phyloP scores from a whole-genome alignment of 1,140 invertebrate species.

The Calycopis cecrops region DNA sequence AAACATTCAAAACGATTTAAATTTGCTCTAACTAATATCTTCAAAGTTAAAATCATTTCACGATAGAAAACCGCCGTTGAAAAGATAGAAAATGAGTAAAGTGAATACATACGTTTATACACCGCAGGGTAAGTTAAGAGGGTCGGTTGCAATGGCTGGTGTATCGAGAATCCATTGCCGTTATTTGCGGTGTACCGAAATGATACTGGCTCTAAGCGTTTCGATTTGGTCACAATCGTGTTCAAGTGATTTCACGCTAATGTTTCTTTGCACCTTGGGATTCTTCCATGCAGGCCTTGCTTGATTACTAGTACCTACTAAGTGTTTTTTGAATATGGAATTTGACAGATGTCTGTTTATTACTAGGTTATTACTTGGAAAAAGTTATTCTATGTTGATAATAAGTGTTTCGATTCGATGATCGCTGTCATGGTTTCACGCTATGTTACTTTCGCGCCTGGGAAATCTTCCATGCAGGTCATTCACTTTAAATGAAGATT shows the following conservation, averaged over 20 bases:
- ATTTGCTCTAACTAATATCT: too few relatives aligned
- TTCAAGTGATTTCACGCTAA: constrained; percentile 10
- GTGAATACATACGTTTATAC: constrained; percentile 32
- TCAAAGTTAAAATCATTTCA: background rate
- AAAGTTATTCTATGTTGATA: too few relatives aligned
- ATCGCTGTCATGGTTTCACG: too few relatives aligned
- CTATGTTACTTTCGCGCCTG: too few relatives aligned
- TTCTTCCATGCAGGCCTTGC: background rate
- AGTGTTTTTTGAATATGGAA: too few relatives aligned
- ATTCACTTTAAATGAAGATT: too few relatives aligned
- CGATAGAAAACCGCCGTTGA: constrained; percentile 1
- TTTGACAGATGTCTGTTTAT: too few relatives aligned
- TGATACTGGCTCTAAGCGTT: constrained; percentile 56
- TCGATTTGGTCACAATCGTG: constrained; percentile 37
- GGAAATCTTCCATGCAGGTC: too few relatives aligned
- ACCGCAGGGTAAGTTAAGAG: constrained; percentile 46
- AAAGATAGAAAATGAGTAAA: constrained; percentile 17
- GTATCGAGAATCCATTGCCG: constrained; percentile 60
- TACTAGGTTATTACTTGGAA: too few relatives aligned
- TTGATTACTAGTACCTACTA: too few relatives aligned
- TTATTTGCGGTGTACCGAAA: constrained; percentile 56
- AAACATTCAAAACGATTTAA: too few relatives aligned
- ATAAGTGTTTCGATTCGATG: too few relatives aligned
- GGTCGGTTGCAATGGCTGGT: constrained; percentile 40
- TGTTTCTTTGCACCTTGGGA: constrained; percentile 14